Evolutionary conservation across 1,140 invertebrate genomes (phyloP).

Genomic region (Wasmannia auropunctata): DNA sequence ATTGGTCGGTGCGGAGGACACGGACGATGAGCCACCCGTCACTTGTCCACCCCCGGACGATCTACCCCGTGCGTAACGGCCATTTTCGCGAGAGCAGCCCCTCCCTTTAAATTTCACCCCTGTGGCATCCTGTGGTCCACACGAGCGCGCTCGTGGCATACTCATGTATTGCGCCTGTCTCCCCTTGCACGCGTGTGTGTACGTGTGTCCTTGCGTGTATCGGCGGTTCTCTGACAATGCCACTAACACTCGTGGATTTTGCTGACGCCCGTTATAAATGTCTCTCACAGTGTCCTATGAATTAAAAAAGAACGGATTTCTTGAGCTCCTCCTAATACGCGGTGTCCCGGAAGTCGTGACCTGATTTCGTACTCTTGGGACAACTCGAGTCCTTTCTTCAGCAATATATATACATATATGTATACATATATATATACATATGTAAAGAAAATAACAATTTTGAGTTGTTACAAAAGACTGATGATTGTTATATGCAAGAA

Average conservation of each 20-base stretch:
- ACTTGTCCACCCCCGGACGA: conserved; percentile 77
- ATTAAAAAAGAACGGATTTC: conserved; percentile 54
- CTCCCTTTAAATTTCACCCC: conserved; percentile 80
- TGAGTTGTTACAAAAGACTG: neutral
- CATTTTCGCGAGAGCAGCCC: conserved; percentile 80
- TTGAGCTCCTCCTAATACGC: conserved; percentile 10
- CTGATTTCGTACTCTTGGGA: conserved; percentile 17
- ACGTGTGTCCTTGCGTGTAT: conserved; percentile 1
- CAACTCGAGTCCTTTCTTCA: neutral
- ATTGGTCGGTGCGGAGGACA: conserved; percentile 75
- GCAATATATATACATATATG: too few species aligned
- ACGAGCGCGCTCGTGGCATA: conserved; percentile 55
- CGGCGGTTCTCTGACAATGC: conserved; percentile 31
- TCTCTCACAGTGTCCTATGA: conserved; percentile 37
- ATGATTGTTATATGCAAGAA: neutral
- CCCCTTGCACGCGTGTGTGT: neutral
- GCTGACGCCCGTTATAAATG: conserved; percentile 60
- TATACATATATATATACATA: too few species aligned
- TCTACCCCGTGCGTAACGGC: conserved; percentile 78
- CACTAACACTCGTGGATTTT: conserved; percentile 47
- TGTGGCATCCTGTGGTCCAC: conserved; percentile 55
- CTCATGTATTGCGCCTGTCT: conserved; percentile 53
- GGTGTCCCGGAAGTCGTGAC: conserved; percentile 27
- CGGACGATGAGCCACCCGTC: conserved; percentile 67
- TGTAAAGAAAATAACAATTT: conserved; percentile 1